These are phyloP conservation scores for Drosophila mimica DNA, from an alignment of 2,888 invertebrate species.

Conservation along the genomic window DNA sequence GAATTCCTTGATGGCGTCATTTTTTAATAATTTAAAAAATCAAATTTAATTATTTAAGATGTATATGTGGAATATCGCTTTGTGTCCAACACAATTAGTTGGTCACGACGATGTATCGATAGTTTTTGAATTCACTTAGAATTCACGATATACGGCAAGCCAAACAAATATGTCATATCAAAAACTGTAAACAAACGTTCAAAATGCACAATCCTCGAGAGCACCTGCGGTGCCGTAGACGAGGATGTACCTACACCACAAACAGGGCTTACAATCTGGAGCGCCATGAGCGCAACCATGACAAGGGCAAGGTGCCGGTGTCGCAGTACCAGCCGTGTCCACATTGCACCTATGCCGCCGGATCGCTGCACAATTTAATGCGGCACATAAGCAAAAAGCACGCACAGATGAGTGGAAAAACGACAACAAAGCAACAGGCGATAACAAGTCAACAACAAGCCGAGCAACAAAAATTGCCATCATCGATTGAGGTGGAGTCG, in stretches of 20 bases:
- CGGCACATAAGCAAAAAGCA: slow-evolving; percentile 51
- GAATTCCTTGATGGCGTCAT: background rate
- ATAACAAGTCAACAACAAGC: background rate
- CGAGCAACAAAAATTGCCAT: background rate
- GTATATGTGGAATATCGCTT: background rate
- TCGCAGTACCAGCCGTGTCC: slow-evolving; percentile 57
- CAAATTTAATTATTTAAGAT: background rate
- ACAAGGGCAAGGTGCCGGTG: slow-evolving; percentile 42
- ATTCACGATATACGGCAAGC: slow-evolving; percentile 8
- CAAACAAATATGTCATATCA: slow-evolving; percentile 8
- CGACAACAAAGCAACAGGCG: background rate
- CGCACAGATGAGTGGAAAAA: slow-evolving; percentile 16
- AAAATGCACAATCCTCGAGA: slow-evolving; percentile 47
- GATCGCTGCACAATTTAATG: slow-evolving; percentile 52
- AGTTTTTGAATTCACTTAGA: background rate
- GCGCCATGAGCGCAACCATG: slow-evolving; percentile 55
- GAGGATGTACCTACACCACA: slow-evolving; percentile 52
- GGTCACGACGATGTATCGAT: slow-evolving; percentile 24
- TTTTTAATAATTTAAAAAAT: background rate
- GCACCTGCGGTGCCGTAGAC: slow-evolving; percentile 44
- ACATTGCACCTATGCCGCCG: slow-evolving; percentile 52
- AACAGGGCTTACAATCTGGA: slow-evolving; percentile 49
- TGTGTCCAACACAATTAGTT: background rate
- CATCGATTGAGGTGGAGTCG: background rate
- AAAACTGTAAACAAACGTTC: slow-evolving; percentile 13